A percentile compares a stretch with the other conserved stretches of the same genome.
phyloP scores from a whole-genome alignment of 2,888 invertebrate species.

The Tinea trinotella region DNA sequence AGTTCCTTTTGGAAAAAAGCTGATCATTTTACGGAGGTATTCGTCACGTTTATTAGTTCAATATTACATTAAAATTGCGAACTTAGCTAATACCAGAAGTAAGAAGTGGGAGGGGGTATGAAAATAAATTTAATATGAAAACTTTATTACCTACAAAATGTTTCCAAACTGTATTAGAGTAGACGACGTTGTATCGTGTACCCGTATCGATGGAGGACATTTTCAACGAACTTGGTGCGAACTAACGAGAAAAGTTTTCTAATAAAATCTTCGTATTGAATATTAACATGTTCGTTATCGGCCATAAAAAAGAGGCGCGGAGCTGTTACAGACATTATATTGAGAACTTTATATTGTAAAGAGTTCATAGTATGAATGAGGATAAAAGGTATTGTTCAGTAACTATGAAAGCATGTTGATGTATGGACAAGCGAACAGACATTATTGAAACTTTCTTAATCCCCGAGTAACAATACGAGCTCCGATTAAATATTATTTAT shows the following conservation, averaged over 20 bases:
- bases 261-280: slow-evolving; percentile 61
- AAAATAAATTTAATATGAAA: slow-evolving; percentile 16
- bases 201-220: slow-evolving; percentile 32
- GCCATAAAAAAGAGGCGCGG: slow-evolving; percentile 36
- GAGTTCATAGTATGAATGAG: background rate
- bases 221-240: slow-evolving; percentile 30
- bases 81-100: slow-evolving; percentile 1
- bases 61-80: background rate
- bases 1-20: background rate
- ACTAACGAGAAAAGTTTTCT: slow-evolving; percentile 56
- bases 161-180: slow-evolving; percentile 17
- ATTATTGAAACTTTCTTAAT: background rate
- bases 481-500: background rate
- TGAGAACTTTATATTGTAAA: slow-evolving; percentile 4
- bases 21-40: background rate
- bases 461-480: background rate
- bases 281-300: slow-evolving; percentile 57
- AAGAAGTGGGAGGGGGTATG: background rate
- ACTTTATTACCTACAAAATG: slow-evolving; percentile 18
- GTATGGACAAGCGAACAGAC: background rate
- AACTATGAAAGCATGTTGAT: background rate
- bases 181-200: background rate
- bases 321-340: slow-evolving; percentile 8
- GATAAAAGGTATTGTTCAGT: background rate
- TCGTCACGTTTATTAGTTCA: background rate